phyloP scores from a whole-genome alignment of 1,140 invertebrate genomes.

The Solenopsis invicta region DNA sequence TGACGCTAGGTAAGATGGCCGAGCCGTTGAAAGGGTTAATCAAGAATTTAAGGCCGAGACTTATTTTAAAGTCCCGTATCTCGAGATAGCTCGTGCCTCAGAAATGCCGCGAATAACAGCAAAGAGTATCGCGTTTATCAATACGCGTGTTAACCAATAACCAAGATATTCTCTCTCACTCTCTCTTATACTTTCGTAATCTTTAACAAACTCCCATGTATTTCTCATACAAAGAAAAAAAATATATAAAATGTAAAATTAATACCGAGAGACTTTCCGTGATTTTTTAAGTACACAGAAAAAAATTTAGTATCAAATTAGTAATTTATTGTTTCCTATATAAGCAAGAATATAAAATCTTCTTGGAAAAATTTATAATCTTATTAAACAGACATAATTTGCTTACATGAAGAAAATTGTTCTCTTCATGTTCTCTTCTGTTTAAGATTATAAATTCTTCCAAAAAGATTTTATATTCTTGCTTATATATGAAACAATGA shows the following conservation, averaged over 20 bases:
- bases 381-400: too few species aligned
- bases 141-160: neutral
- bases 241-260: neutral
- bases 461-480: too few species aligned
- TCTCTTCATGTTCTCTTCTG: too few species aligned
- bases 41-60: constrained; percentile 21
- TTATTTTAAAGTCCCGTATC: constrained; percentile 17
- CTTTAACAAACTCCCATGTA: neutral
- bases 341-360: too few species aligned
- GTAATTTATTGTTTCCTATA: too few species aligned
- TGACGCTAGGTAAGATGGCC: neutral
- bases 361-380: too few species aligned
- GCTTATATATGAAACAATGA: too few species aligned
- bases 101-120: neutral
- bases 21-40: constrained; percentile 38
- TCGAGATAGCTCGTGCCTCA: neutral
- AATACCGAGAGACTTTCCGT: neutral
- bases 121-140: neutral
- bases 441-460: too few species aligned
- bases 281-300: too few species aligned
- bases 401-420: too few species aligned
- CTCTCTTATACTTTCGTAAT: neutral
- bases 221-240: neutral
- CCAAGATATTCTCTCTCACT: neutral
- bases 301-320: too few species aligned